Percentiles rank a stretch among this genome's conserved stretches.
Conservation (phyloP, 1,140 invertebrate genomes). For the Dendroctonus ponderosae region DNA sequence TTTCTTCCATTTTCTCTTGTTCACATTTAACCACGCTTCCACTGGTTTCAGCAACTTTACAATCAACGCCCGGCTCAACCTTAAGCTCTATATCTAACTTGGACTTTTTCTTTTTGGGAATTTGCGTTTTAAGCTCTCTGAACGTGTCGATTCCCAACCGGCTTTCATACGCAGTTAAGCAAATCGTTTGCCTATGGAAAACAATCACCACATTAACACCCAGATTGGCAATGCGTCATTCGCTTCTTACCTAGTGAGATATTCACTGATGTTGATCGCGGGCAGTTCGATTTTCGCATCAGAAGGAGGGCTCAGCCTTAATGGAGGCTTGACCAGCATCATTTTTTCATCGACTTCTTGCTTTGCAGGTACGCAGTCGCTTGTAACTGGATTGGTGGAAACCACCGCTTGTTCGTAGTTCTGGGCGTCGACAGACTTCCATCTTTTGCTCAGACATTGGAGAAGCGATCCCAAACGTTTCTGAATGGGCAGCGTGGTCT, state of each 20-base stretch:
- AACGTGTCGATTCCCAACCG: constrained; percentile 54
- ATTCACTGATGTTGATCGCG: constrained; percentile 69
- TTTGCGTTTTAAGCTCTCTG: constrained; percentile 21
- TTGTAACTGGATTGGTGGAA: constrained; percentile 35
- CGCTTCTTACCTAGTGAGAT: constrained; percentile 50
- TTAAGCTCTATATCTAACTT: constrained; percentile 28
- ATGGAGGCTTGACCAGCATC: constrained; percentile 31
- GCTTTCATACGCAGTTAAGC: constrained; percentile 70
- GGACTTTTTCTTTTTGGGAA: constrained; percentile 45
- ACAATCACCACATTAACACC: not conserved
- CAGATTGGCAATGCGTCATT: not conserved
- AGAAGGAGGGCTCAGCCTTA: constrained; percentile 56
- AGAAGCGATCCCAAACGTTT: constrained; percentile 71
- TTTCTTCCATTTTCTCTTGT: constrained; percentile 17
- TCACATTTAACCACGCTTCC: constrained; percentile 10
- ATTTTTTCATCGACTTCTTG: constrained; percentile 37
- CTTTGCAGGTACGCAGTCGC: constrained; percentile 39
- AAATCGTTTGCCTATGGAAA: constrained; percentile 61
- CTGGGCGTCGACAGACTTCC: constrained; percentile 31
- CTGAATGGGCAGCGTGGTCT: constrained; percentile 72
- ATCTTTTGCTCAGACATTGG: constrained; percentile 70
- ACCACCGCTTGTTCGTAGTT: constrained; percentile 42
- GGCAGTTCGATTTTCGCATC: constrained; percentile 65
- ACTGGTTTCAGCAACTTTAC: constrained; percentile 7
- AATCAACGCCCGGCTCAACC: not conserved